Evolutionary conservation across 2,113 vertebrate species (phyloP).

Genomic region (Neotoma lepida): DNA sequence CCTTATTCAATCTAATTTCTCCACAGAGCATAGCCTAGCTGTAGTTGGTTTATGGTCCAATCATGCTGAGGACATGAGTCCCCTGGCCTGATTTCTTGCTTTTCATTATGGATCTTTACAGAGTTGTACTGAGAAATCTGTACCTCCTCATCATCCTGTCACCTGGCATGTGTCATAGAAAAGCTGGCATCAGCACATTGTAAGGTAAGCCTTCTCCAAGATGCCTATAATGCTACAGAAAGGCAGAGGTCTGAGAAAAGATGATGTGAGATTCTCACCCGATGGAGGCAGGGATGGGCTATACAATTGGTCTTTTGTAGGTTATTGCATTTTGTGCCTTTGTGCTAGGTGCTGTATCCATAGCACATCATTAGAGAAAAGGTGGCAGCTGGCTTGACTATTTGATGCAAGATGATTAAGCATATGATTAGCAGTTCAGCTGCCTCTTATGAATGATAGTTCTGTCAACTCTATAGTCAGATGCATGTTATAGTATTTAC

Average conservation of each 20-base stretch:
- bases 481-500: neutral
- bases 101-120: neutral
- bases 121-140: rapidly evolving
- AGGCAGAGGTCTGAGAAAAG: neutral
- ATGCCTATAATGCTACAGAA: neutral
- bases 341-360: neutral
- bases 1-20: rapidly evolving
- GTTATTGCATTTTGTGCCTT: neutral
- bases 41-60: too few relatives aligned
- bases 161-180: neutral
- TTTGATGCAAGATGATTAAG: neutral
- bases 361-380: neutral
- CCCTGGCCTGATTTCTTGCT: neutral
- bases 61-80: rapidly evolving
- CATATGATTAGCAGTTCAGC: rapidly evolving
- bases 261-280: rapidly evolving
- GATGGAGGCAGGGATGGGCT: neutral
- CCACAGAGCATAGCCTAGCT: rapidly evolving
- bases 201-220: neutral
- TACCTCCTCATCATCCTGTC: neutral
- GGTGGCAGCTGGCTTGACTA: neutral
- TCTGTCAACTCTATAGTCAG: neutral
- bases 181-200: rapidly evolving
- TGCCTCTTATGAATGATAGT: neutral
- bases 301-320: rapidly evolving